phyloP scores from a whole-genome alignment of 1,140 invertebrate species.

The Microplitis mediator region DNA sequence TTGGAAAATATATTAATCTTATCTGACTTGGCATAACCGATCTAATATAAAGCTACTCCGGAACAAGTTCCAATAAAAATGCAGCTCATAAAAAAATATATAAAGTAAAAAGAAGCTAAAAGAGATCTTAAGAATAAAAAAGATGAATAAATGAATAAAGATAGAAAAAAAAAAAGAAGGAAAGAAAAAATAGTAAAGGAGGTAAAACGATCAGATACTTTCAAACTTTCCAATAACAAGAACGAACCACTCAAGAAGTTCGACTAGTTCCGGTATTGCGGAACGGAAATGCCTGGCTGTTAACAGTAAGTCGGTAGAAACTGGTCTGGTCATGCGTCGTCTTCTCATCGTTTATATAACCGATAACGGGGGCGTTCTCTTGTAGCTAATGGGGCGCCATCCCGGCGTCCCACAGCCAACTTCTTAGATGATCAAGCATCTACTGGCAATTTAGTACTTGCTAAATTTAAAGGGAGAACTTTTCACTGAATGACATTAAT shows the following conservation, averaged over 20 bases:
- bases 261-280: conserved; percentile 26
- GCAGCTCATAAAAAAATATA: background rate
- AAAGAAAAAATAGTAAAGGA: conserved; percentile 8
- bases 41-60: background rate
- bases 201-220: conserved; percentile 20
- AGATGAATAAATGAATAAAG: too few species aligned
- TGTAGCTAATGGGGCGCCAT: conserved; percentile 28
- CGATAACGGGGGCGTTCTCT: conserved; percentile 24
- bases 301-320: conserved; percentile 8
- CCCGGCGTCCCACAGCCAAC: conserved; percentile 22
- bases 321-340: conserved; percentile 19
- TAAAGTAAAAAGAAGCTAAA: background rate
- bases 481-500: background rate
- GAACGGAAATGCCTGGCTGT: conserved; percentile 21
- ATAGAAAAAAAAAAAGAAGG: background rate
- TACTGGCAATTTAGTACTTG: conserved; percentile 11
- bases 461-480: conserved; percentile 9
- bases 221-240: conserved; percentile 29
- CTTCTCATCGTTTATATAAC: conserved; percentile 21
- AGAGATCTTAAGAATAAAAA: too few species aligned
- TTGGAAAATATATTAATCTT: too few species aligned
- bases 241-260: conserved; percentile 29
- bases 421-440: conserved; percentile 25
- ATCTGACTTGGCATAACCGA: too few species aligned
- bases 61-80: background rate